phyloP scores from a whole-genome alignment of 1,140 invertebrate species.

The Neodiprion fabricii region DNA sequence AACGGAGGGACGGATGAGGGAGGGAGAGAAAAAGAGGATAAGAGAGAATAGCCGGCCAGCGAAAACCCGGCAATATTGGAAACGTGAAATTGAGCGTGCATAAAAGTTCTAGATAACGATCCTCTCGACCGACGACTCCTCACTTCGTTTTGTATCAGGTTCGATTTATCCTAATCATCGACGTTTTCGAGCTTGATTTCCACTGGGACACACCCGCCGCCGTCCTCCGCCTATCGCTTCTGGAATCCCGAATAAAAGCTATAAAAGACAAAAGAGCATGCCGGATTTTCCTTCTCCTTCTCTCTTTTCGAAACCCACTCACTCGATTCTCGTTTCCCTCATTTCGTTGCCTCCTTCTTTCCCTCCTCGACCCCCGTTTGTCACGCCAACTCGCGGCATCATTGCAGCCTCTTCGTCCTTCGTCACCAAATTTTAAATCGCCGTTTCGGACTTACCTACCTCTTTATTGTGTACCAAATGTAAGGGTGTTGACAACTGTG shows the following conservation, averaged over 20 bases:
- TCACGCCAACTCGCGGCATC: background rate
- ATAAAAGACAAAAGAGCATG: background rate
- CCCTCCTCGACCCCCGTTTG: background rate
- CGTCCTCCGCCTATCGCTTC: too few species aligned
- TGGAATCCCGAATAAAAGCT: constrained; percentile 25
- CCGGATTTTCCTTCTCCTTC: background rate
- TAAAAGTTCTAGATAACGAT: background rate
- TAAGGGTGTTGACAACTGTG: too few species aligned
- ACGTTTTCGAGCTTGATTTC: constrained; percentile 33
- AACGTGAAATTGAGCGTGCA: constrained; percentile 35
- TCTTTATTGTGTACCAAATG: too few species aligned
- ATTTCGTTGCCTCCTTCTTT: background rate
- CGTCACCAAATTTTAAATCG: too few species aligned
- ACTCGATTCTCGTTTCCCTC: background rate
- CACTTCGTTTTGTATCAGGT: constrained; percentile 10
- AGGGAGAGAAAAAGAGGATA: constrained; percentile 18
- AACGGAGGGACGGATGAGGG: background rate
- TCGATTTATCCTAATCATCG: constrained; percentile 43
- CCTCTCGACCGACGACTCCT: constrained; percentile 13
- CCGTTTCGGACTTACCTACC: too few species aligned
- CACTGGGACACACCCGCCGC: constrained; percentile 27
- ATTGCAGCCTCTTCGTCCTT: too few species aligned
- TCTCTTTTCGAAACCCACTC: background rate
- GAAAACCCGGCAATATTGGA: constrained; percentile 26
- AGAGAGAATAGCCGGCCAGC: constrained; percentile 20